These are phyloP conservation scores for Diadegma fenestrale DNA, from an alignment of 2,888 invertebrate species.

Conservation along the genomic window DNA sequence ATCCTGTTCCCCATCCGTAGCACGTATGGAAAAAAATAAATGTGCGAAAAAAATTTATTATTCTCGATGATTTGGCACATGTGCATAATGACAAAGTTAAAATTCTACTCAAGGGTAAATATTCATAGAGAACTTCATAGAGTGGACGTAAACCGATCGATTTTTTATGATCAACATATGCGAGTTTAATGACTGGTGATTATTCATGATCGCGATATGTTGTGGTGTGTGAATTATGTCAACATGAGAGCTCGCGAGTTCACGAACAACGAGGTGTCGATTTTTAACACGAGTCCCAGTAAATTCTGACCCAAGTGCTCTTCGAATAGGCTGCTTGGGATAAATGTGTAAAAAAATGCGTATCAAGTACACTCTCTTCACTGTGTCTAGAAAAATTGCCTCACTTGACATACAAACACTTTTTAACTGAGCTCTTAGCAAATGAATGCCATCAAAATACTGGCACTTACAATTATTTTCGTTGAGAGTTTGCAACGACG, in stretches of 20 bases:
- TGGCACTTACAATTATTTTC: not conserved
- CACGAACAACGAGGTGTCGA: not conserved
- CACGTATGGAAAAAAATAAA: not conserved
- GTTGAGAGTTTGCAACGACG: not conserved
- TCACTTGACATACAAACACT: slow-evolving; percentile 1
- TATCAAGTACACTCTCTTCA: not conserved
- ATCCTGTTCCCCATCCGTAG: too few species aligned
- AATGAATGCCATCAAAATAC: not conserved
- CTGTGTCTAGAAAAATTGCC: not conserved
- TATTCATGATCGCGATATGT: not conserved
- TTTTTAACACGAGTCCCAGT: not conserved
- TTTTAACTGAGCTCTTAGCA: not conserved
- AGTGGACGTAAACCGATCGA: not conserved
- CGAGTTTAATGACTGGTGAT: not conserved
- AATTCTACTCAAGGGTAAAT: not conserved
- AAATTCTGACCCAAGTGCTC: not conserved
- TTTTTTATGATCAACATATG: slow-evolving; percentile 9
- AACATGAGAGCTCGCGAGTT: not conserved
- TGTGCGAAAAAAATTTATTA: not conserved
- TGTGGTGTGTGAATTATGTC: not conserved
- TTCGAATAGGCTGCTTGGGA: not conserved
- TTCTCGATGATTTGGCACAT: not conserved
- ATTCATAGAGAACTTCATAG: not conserved
- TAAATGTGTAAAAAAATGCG: slow-evolving; percentile 1
- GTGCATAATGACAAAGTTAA: not conserved